These are phyloP conservation scores for Xiphorhynchus elegans DNA, from an alignment of 2,113 vertebrate genomes.

Conservation along the genomic window DNA sequence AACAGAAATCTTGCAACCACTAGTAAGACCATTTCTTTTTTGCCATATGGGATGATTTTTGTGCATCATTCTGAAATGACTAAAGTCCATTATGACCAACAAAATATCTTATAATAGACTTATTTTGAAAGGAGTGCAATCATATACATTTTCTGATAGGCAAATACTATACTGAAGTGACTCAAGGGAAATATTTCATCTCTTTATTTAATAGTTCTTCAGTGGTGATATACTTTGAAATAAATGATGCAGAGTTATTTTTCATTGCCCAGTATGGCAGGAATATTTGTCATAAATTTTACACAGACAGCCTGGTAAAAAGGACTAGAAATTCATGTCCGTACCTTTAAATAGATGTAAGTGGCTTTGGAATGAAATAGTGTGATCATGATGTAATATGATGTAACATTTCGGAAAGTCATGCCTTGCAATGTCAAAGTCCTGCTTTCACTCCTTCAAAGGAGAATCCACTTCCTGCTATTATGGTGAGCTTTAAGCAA, in stretches of 20 bases:
- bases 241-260: neutral
- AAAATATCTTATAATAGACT: neutral
- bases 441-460: fast-evolving
- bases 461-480: neutral
- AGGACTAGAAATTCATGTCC: neutral
- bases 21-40: neutral
- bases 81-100: neutral
- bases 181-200: neutral
- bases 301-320: neutral
- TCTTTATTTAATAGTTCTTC: neutral
- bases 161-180: neutral
- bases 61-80: neutral
- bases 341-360: neutral
- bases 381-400: neutral
- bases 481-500: neutral
- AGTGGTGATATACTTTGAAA: neutral
- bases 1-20: neutral
- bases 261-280: neutral
- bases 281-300: neutral
- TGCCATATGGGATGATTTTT: neutral
- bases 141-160: neutral
- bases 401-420: neutral
- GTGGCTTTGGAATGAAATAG: neutral
- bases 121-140: neutral
- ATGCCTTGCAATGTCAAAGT: neutral